A percentile compares a stretch with the other conserved stretches of the same genome.
Conservation (phyloP, 2,113 vertebrate genomes). For the Tachycineta bicolor region DNA sequence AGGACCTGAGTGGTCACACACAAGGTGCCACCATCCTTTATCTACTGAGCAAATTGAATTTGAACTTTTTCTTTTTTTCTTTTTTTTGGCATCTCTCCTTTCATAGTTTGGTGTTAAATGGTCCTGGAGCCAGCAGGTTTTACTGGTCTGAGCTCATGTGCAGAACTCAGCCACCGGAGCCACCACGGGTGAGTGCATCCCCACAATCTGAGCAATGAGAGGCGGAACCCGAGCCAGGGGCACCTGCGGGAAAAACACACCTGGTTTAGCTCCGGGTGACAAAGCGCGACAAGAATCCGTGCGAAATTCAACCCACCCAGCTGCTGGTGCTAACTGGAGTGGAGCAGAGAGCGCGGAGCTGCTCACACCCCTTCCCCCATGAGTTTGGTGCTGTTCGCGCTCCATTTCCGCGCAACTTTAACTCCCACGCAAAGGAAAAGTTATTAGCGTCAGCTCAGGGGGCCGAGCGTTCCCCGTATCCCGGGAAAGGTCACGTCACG, state of each 20-base stretch:
- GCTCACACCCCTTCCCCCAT: not conserved
- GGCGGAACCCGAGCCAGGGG: not conserved
- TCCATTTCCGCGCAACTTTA: fast-evolving
- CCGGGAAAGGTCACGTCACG: not conserved
- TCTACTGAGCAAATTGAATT: not conserved
- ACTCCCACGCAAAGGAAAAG: not conserved
- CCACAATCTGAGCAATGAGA: not conserved
- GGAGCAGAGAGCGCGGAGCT: not conserved
- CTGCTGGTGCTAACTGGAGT: not conserved
- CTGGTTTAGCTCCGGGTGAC: not conserved
- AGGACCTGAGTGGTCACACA: not conserved
- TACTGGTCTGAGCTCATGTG: not conserved
- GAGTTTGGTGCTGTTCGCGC: not conserved
- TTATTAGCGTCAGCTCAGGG: fast-evolving
- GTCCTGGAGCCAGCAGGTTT: not conserved
- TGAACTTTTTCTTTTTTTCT: not conserved
- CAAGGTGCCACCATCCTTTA: not conserved
- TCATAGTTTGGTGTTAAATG: not conserved
- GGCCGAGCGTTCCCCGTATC: not conserved
- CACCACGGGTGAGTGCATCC: fast-evolving
- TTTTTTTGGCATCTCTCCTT: not conserved
- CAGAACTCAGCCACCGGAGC: fast-evolving
- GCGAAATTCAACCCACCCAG: not conserved
- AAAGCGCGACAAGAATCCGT: not conserved
- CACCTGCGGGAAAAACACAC: not conserved